Evolutionary conservation across 2,113 vertebrate species (phyloP).

Genomic region (Aegotheles bennettii): DNA sequence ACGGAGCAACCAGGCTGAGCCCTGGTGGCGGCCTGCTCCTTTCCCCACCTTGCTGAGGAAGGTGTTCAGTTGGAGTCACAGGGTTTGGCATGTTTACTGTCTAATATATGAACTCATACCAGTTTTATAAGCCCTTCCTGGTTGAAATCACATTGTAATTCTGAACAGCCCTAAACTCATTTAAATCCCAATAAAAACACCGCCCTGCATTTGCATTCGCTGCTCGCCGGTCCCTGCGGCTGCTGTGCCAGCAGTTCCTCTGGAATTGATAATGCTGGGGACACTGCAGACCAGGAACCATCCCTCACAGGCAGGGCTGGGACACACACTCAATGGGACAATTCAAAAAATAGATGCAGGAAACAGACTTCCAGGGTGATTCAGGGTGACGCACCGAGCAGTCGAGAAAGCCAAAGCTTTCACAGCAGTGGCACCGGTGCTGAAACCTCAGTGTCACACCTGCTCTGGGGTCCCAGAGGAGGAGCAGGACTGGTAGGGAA

Average conservation of each 20-base stretch:
- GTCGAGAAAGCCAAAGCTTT: background rate
- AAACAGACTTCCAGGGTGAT: background rate
- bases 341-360: background rate
- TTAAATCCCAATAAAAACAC: conserved; percentile 68
- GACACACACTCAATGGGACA: background rate
- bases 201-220: conserved; percentile 42
- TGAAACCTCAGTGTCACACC: background rate
- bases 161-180: conserved; percentile 60
- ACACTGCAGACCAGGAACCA: background rate
- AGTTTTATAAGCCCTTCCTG: conserved; percentile 49
- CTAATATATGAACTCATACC: conserved; percentile 10
- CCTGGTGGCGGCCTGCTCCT: background rate
- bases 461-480: background rate
- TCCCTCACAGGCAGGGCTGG: background rate
- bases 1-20: background rate
- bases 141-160: conserved; percentile 56
- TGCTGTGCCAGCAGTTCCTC: background rate
- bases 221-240: background rate
- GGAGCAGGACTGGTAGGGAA: background rate
- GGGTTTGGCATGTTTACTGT: background rate
- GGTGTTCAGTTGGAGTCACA: background rate
- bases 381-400: background rate
- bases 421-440: background rate
- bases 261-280: background rate
- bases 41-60: background rate